These are phyloP conservation scores for Urechis unicinctus DNA, from an alignment of 2,888 invertebrate genomes.

Conservation along the genomic window DNA sequence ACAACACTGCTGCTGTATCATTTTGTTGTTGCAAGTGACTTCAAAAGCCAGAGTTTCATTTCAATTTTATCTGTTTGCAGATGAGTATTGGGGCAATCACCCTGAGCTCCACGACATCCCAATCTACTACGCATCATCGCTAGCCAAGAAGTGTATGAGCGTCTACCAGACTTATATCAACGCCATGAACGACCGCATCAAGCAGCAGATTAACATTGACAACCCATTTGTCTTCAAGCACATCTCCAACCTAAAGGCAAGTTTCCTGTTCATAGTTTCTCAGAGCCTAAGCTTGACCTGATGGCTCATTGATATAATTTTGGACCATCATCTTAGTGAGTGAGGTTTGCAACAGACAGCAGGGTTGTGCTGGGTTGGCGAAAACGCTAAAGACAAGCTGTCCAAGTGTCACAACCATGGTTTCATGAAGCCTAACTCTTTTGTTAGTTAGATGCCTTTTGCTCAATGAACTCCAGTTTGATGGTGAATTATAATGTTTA, in stretches of 20 bases:
- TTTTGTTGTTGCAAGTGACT: neutral
- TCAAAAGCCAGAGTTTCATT: neutral
- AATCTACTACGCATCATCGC: slow-evolving; percentile 97
- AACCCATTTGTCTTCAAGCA: slow-evolving; percentile 99
- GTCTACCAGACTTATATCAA: slow-evolving; percentile 99
- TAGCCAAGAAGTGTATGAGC: slow-evolving; percentile 99
- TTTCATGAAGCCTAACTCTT: too few relatives aligned
- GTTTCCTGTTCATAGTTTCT: too few relatives aligned
- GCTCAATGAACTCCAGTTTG: too few relatives aligned
- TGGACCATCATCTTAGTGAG: too few relatives aligned
- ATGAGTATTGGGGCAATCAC: slow-evolving; percentile 97
- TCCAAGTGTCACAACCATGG: too few relatives aligned
- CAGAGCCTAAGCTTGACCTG: too few relatives aligned
- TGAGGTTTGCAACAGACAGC: too few relatives aligned
- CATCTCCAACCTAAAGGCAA: slow-evolving; percentile 60
- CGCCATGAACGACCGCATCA: slow-evolving; percentile 98
- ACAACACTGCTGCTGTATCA: neutral
- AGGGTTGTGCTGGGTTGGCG: too few relatives aligned
- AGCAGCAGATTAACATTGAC: slow-evolving; percentile 90
- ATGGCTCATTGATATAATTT: too few relatives aligned
- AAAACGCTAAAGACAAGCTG: too few relatives aligned
- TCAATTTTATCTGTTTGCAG: slow-evolving; percentile 49
- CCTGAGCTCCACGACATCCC: slow-evolving; percentile 97
- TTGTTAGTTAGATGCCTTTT: too few relatives aligned
- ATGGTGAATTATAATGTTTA: too few relatives aligned